Percentiles rank a stretch among this genome's conserved stretches.
These are phyloP conservation scores for Dryas iulia DNA, from an alignment of 1,140 invertebrate genomes.

Conservation along the genomic window DNA sequence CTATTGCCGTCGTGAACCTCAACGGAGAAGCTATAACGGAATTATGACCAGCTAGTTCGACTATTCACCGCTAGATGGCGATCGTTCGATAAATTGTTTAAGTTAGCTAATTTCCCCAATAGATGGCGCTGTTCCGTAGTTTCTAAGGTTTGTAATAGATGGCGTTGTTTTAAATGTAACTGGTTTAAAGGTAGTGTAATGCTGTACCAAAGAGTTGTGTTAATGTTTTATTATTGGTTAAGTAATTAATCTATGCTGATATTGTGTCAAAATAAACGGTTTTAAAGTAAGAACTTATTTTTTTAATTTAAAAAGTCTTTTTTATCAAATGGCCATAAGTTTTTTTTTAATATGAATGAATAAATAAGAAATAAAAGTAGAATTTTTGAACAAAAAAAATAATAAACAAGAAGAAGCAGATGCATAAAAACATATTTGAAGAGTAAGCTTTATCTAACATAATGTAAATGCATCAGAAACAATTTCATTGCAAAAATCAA, in stretches of 20 bases:
- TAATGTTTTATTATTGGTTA: not conserved
- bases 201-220: constrained; percentile 31
- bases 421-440: too few species aligned
- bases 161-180: constrained; percentile 9
- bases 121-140: constrained; percentile 14
- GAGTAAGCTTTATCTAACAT: too few species aligned
- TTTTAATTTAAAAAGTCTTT: not conserved
- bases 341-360: too few species aligned
- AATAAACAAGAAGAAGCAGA: too few species aligned
- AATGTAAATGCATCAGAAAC: too few species aligned
- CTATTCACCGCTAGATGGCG: constrained; percentile 43
- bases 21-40: constrained; percentile 77
- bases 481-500: too few species aligned
- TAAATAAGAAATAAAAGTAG: too few species aligned
- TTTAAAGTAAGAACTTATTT: not conserved
- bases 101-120: not conserved
- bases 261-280: constrained; percentile 11
- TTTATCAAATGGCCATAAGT: too few species aligned
- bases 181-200: constrained; percentile 12
- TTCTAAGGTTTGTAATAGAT: not conserved
- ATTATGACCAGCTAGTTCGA: constrained; percentile 61
- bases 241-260: not conserved
- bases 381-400: too few species aligned
- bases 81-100: constrained; percentile 4
- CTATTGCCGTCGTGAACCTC: constrained; percentile 63